Evolutionary conservation across 2,113 vertebrate genomes (phyloP).

Genomic region (Pedetes capensis): DNA sequence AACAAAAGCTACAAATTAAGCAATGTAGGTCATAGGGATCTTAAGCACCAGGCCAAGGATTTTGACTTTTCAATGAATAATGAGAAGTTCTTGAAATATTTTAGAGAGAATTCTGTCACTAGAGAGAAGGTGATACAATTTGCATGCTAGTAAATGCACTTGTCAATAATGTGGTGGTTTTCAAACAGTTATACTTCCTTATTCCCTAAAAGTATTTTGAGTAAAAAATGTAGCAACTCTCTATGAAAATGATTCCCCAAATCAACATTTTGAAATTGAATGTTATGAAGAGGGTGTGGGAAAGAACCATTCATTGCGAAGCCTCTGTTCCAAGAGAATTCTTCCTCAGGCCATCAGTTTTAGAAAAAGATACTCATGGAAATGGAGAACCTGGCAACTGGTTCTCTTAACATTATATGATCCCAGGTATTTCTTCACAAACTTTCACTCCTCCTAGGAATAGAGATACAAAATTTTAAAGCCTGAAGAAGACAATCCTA

Average conservation of each 20-base stretch:
- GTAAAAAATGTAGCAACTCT: neutral
- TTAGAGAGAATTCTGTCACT: too few species aligned
- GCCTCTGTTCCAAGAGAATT: neutral
- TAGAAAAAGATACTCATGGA: neutral
- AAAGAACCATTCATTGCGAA: neutral
- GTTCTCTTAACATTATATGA: neutral
- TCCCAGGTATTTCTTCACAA: neutral
- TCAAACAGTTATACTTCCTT: neutral
- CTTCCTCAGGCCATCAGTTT: neutral
- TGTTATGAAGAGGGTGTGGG: neutral
- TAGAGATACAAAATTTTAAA: neutral
- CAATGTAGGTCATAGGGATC: neutral
- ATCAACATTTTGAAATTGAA: neutral
- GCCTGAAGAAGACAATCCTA: neutral
- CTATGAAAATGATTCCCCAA: neutral
- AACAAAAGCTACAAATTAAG: neutral
- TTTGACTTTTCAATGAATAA: slow-evolving; percentile 5
- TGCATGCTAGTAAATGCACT: neutral
- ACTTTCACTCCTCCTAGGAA: neutral
- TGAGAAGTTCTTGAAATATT: neutral
- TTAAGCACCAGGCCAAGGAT: neutral
- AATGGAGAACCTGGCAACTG: neutral
- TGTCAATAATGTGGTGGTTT: neutral
- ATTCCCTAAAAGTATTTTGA: neutral
- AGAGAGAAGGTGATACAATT: neutral